These are phyloP conservation scores for Zaprionus obscuricornis DNA, from an alignment of 2,888 invertebrate genomes.

Conservation along the genomic window DNA sequence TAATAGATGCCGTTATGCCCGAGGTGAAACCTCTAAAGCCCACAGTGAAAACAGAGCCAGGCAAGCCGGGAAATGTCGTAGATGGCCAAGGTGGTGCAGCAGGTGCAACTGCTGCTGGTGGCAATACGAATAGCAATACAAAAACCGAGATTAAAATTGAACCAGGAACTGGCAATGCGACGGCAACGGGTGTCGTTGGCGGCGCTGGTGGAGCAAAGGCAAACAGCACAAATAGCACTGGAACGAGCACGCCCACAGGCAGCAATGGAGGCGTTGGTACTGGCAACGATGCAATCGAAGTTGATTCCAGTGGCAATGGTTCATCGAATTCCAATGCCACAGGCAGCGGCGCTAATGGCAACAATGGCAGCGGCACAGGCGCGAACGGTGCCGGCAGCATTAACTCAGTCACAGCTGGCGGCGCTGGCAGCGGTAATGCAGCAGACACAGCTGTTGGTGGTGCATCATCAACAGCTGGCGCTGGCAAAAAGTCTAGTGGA, in stretches of 20 bases:
- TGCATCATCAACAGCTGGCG: slow-evolving; percentile 3
- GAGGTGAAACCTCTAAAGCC: slow-evolving; percentile 85
- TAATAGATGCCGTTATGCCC: slow-evolving; percentile 99
- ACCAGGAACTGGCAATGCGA: slow-evolving; percentile 48
- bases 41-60: slow-evolving; percentile 79
- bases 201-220: slow-evolving; percentile 47
- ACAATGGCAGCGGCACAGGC: slow-evolving; percentile 29
- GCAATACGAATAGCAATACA: slow-evolving; percentile 39
- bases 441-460: slow-evolving; percentile 24
- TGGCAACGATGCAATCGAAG: slow-evolving; percentile 45
- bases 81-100: no score
- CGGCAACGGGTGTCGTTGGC: slow-evolving; percentile 22
- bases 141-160: slow-evolving; percentile 68
- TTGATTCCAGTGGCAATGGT: slow-evolving; percentile 86
- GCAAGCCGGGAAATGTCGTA: slow-evolving; percentile 66
- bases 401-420: slow-evolving; percentile 35
- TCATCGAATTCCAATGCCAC: slow-evolving; percentile 85
- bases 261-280: no score
- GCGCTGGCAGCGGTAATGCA: slow-evolving; percentile 35
- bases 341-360: slow-evolving; percentile 35
- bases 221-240: slow-evolving; percentile 47
- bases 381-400: no score
- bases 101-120: slow-evolving; percentile 41
- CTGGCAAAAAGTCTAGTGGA: slow-evolving; percentile 52
- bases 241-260: slow-evolving; percentile 46